Evolutionary conservation across 2,888 invertebrate genomes (phyloP).

Genomic region (Hetaerina titia): DNA sequence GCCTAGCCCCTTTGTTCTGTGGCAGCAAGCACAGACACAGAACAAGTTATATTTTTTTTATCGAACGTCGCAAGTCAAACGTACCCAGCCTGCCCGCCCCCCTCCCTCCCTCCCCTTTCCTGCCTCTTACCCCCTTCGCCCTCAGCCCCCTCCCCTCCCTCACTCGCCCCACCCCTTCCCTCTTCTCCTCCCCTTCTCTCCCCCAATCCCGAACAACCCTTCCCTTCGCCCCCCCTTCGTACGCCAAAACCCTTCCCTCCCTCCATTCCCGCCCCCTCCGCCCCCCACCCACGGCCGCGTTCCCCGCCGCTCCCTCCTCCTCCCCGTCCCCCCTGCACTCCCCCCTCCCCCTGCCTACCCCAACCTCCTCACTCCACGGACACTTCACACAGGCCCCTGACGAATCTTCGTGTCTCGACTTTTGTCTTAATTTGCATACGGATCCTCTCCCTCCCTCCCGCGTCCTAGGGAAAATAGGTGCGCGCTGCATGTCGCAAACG

Average conservation of each 20-base stretch:
- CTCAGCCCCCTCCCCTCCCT: constrained; percentile 70
- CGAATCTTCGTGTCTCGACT: constrained; percentile 66
- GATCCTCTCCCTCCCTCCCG: constrained; percentile 26
- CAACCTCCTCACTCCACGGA: constrained; percentile 58
- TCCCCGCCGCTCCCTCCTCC: constrained; percentile 69
- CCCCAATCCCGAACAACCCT: constrained; percentile 67
- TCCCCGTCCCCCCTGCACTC: constrained; percentile 67
- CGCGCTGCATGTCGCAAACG: constrained; percentile 43
- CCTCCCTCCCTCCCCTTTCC: constrained; percentile 60
- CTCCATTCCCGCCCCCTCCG: constrained; percentile 68
- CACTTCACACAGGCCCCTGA: constrained; percentile 66
- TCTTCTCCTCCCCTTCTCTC: constrained; percentile 68
- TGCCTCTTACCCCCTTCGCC: constrained; percentile 70
- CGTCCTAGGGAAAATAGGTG: constrained; percentile 52
- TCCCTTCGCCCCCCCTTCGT: constrained; percentile 69
- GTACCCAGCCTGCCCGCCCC: constrained; percentile 72
- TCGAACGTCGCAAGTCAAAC: constrained; percentile 67
- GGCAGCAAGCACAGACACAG: constrained; percentile 67
- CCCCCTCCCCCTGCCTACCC: constrained; percentile 68
- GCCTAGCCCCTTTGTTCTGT: constrained; percentile 60
- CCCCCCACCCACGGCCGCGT: constrained; percentile 68
- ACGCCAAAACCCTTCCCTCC: constrained; percentile 41
- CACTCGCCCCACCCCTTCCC: constrained; percentile 69
- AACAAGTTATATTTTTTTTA: constrained; percentile 67
- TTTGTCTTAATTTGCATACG: constrained; percentile 66